Conservation (phyloP, 1,140 invertebrate species). For the Pseudomyrmex sp. region DNA sequence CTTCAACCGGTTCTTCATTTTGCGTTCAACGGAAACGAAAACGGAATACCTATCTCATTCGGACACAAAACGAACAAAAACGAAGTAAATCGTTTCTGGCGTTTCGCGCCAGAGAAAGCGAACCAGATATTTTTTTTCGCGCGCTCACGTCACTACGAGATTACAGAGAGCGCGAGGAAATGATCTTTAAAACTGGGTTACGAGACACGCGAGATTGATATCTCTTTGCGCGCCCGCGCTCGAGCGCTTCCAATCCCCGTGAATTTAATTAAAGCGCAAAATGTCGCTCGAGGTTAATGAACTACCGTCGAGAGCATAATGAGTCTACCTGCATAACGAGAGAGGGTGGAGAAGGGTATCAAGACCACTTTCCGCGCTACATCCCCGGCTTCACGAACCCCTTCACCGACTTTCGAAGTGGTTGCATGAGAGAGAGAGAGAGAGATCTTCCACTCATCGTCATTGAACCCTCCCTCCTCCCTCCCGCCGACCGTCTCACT, state of each 20-base stretch:
- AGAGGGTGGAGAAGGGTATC: slow-evolving; percentile 55
- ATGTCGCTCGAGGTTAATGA: slow-evolving; percentile 57
- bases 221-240: slow-evolving; percentile 4
- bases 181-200: slow-evolving; percentile 41
- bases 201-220: slow-evolving; percentile 49
- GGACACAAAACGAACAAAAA: slow-evolving; percentile 25
- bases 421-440: slow-evolving; percentile 44
- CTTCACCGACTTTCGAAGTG: slow-evolving; percentile 65
- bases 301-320: slow-evolving; percentile 55
- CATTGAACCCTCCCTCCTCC: slow-evolving; percentile 55
- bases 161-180: slow-evolving; percentile 29
- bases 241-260: slow-evolving; percentile 36
- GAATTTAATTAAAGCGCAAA: slow-evolving; percentile 58
- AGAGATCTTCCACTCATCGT: slow-evolving; percentile 56
- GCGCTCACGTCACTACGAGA: not conserved
- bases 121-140: slow-evolving; percentile 19
- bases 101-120: slow-evolving; percentile 32
- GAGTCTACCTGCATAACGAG: slow-evolving; percentile 66
- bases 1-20: slow-evolving; percentile 36
- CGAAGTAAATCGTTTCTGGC: slow-evolving; percentile 52
- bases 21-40: slow-evolving; percentile 38
- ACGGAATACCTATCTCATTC: slow-evolving; percentile 13
- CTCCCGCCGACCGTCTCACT: not conserved
- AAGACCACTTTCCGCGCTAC: slow-evolving; percentile 61
- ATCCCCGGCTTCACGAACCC: slow-evolving; percentile 53